Evolutionary conservation across 2,113 vertebrate genomes (phyloP).

Genomic region (Tragelaphus buxtoni): DNA sequence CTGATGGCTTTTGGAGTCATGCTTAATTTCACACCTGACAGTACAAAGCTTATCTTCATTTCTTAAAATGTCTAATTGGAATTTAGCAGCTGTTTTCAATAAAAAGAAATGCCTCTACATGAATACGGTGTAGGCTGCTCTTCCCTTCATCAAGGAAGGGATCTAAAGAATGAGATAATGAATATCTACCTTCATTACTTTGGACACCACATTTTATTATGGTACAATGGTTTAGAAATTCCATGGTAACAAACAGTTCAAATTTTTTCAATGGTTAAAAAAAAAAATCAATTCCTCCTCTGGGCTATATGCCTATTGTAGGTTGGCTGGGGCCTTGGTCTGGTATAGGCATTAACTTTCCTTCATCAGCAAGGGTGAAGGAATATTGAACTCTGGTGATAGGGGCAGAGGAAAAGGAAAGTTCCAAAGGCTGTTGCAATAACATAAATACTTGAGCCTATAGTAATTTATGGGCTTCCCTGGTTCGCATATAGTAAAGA

Average conservation of each 20-base stretch:
- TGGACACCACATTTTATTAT: background rate
- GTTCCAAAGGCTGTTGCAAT: background rate
- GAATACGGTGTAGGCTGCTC: background rate
- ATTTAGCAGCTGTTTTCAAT: constrained; percentile 15
- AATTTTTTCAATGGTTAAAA: background rate
- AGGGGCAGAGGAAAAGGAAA: background rate
- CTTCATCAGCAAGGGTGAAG: background rate
- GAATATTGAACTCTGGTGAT: background rate
- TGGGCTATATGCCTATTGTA: background rate
- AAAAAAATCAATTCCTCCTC: accelerated
- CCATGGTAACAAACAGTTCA: background rate
- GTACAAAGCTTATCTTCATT: constrained; percentile 24
- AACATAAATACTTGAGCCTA: background rate
- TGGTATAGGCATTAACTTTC: background rate
- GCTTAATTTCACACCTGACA: constrained; percentile 46
- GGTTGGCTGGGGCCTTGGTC: background rate
- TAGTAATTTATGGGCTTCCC: background rate
- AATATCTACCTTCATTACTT: background rate
- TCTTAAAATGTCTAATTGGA: constrained; percentile 16
- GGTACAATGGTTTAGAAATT: background rate
- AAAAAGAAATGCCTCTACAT: background rate
- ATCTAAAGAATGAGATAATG: background rate
- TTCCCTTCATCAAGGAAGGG: background rate
- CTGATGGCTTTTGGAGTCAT: constrained; percentile 40
- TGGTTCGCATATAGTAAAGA: background rate